Base-by-base conservation (phyloP, 2,888 invertebrate species). In the Ectobius pallidus region DNA sequence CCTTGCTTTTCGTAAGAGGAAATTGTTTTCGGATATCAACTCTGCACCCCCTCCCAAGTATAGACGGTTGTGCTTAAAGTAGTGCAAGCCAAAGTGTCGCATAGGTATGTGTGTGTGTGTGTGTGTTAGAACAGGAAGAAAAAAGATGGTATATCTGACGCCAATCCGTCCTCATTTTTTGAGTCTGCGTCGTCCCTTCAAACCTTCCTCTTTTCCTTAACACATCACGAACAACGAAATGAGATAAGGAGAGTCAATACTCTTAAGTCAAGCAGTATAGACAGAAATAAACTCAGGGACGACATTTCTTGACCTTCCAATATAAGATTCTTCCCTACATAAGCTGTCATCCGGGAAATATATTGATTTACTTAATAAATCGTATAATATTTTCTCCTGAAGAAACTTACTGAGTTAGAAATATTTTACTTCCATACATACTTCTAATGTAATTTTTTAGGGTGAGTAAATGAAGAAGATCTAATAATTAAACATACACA, bases 11-110 rank as follows among this genome's bases (percentile, higher is more conserved):
- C n/a, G n/a, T 16, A n/a, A 55, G 52, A 69, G 69, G 69, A 69
- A 69, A 69, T 69, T 69, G 69, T 69, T 69, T 69, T 69, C 69
- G 55, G 69, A 69, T 69, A 69, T 52, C 69, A 52, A 69, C 34
- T 39, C 42, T 69, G 27, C 34, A 62, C 34, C 39, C 20, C n/a
- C 22, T n/a, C 65, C 42, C 39, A 39, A 44, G 22, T 25, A 32
- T 11, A 62, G 39, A 20, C 52, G 18, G 27, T 58, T 58, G 58
- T 58, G 58, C 32, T 58, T 30, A 58, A 58, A 30, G 58, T 58
- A 42, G 46, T 22, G 44, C n/a, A 22, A 44, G 63, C 16, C 22
- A 18, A n/a, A 18, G 63, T 42, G 39, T 52, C 30, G 22, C 32
- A 30, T 52, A 49, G 27, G 68, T 32, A 49, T 30, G 49, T 18